A percentile compares a stretch with the other conserved stretches of the same genome.
Conservation (phyloP, 2,888 invertebrate species). For the Stegophylla sp. region DNA sequence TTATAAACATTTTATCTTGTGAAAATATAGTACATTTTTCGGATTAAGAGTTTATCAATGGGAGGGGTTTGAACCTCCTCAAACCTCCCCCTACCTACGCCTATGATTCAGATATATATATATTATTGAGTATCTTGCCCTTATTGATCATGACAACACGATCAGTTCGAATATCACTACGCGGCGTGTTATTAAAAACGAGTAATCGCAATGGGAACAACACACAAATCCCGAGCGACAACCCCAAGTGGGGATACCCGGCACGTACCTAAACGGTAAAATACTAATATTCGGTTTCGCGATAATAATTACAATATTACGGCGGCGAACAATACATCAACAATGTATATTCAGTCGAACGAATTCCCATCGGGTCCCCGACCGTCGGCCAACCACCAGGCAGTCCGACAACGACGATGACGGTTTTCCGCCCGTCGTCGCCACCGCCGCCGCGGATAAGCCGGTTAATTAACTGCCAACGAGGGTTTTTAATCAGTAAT, state of each 20-base stretch:
- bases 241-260: background rate
- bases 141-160: too few species aligned
- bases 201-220: slow-evolving; percentile 9
- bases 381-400: background rate
- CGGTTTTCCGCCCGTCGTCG: too few species aligned
- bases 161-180: background rate
- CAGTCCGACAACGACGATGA: slow-evolving; percentile 3
- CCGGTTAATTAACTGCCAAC: slow-evolving; percentile 58
- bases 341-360: background rate
- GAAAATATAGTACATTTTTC: too few species aligned
- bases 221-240: slow-evolving; percentile 8
- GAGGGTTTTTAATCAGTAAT: slow-evolving; percentile 55
- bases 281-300: too few species aligned
- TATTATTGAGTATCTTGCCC: too few species aligned
- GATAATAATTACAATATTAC: background rate
- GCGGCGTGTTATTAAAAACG: slow-evolving; percentile 3
- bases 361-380: background rate
- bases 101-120: too few species aligned
- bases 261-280: too few species aligned
- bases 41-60: too few species aligned
- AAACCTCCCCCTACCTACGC: too few species aligned
- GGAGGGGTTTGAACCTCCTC: too few species aligned
- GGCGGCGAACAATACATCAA: too few species aligned
- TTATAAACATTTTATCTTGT: too few species aligned
- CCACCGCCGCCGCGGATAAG: slow-evolving; percentile 29